Conservation (phyloP, 2,797 vertebrate genomes). For the Otus scops region DNA sequence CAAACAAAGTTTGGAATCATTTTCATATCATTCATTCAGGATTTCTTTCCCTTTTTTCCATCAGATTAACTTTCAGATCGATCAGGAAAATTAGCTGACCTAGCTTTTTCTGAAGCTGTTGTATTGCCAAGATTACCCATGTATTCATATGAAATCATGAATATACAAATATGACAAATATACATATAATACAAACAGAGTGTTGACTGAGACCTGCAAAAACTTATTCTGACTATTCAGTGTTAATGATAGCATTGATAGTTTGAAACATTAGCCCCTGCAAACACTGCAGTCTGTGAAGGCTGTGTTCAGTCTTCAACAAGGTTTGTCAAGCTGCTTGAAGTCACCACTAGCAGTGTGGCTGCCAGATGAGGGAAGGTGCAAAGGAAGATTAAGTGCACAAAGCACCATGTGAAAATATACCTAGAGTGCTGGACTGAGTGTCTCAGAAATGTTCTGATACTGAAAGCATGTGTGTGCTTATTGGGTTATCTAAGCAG, state of each 20-base stretch:
- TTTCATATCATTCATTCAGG: neutral
- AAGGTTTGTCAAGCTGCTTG: neutral
- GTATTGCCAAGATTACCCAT: neutral
- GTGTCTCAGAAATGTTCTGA: neutral
- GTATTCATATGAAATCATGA: neutral
- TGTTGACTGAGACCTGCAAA: neutral
- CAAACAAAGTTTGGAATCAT: neutral
- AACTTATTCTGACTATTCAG: neutral
- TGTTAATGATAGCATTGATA: neutral
- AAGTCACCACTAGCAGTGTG: neutral
- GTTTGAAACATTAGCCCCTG: neutral
- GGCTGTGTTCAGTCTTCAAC: neutral
- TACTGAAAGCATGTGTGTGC: neutral
- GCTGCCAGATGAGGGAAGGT: neutral
- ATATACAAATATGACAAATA: neutral
- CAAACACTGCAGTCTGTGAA: neutral
- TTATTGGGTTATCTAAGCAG: neutral
- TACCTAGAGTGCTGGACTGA: neutral
- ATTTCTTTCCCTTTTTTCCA: neutral
- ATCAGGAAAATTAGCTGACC: neutral
- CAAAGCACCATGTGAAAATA: neutral
- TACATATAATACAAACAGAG: neutral
- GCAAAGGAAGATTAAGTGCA: neutral
- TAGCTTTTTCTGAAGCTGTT: neutral
- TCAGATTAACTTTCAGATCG: fast-evolving